A percentile compares a stretch with the other conserved stretches of the same genome.
phyloP scores from a whole-genome alignment of 2,113 vertebrate species.

The Procavia capensis region DNA sequence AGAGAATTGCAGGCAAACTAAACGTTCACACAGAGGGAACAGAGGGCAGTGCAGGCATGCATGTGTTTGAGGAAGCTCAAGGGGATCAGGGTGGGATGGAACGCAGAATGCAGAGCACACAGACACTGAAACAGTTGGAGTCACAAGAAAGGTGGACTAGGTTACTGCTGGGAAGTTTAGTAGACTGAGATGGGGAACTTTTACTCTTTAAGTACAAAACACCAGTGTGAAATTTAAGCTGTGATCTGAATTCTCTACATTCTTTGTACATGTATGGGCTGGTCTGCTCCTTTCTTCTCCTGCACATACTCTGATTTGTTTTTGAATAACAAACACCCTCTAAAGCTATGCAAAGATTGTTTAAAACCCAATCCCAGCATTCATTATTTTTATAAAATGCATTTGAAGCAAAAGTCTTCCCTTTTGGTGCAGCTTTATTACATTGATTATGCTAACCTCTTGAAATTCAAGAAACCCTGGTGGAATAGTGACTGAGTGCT shows the following conservation, averaged over 20 bases:
- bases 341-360: neutral
- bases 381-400: neutral
- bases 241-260: neutral
- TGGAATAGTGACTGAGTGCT: no score
- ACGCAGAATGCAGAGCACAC: neutral
- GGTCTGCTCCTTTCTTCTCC: neutral
- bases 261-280: neutral
- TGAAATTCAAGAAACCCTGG: no score
- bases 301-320: neutral
- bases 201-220: neutral
- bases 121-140: no score
- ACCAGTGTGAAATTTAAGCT: neutral
- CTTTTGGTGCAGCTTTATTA: neutral
- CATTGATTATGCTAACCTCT: neutral
- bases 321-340: neutral
- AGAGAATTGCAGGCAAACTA: neutral
- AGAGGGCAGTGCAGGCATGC: rapidly evolving
- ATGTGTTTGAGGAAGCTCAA: no score
- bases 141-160: no score
- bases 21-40: no score
- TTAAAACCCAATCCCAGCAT: neutral
- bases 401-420: neutral
- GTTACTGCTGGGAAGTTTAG: neutral
- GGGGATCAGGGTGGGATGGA: neutral
- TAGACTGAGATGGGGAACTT: neutral